phyloP scores from a whole-genome alignment of 2,888 invertebrate species.

The Leptinotarsa peninsularis region DNA sequence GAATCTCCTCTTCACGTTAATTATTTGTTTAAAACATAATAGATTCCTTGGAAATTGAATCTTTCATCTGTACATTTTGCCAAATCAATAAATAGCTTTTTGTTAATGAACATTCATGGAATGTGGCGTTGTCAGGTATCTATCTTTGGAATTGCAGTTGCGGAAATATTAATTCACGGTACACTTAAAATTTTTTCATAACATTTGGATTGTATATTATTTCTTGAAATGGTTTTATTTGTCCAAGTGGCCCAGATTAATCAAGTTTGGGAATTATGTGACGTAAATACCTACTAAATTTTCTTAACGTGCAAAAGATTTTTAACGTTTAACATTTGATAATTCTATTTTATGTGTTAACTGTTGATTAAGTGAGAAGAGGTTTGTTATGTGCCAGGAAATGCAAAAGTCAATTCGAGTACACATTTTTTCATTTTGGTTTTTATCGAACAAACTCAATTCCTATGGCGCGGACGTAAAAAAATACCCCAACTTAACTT shows the following conservation, averaged over 20 bases:
- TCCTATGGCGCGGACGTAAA: too few relatives aligned
- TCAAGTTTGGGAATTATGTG: background rate
- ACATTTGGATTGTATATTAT: constrained; percentile 4
- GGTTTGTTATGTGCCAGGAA: background rate
- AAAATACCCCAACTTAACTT: too few relatives aligned
- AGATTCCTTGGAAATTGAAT: background rate
- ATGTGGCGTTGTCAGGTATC: background rate
- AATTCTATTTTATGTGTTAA: background rate
- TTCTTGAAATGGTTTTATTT: constrained; percentile 1
- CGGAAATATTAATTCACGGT: background rate
- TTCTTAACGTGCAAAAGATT: background rate
- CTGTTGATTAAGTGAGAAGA: background rate
- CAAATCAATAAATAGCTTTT: background rate
- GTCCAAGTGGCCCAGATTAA: background rate
- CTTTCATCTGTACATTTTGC: background rate
- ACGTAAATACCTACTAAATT: background rate
- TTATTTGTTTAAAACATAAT: constrained; percentile 2
- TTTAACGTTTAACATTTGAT: background rate
- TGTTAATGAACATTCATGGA: background rate
- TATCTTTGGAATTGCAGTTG: background rate
- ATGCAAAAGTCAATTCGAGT: too few relatives aligned
- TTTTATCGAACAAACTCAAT: too few relatives aligned
- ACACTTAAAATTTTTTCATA: background rate
- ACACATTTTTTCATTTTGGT: too few relatives aligned
- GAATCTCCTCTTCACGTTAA: background rate